Conservation (phyloP, 2,113 vertebrate species). For the Fulmarus glacialis region DNA sequence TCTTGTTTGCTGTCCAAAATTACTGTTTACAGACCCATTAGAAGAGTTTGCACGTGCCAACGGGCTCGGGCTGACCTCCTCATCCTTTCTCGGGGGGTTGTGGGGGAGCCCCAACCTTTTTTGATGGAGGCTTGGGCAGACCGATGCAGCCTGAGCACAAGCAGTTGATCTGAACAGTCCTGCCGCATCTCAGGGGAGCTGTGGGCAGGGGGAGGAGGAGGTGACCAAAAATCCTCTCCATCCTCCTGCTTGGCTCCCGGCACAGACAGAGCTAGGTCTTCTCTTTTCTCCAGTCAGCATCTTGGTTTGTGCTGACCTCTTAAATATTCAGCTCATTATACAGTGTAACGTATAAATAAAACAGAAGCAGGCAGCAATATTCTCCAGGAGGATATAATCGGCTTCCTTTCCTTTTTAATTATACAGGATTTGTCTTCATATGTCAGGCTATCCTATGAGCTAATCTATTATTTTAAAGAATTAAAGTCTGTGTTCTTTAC, state of each 20-base stretch:
- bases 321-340: slow-evolving; percentile 73
- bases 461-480: slow-evolving; percentile 39
- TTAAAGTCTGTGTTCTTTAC: neutral
- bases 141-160: neutral
- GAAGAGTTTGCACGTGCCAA: neutral
- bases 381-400: slow-evolving; percentile 67
- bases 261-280: neutral
- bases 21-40: neutral
- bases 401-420: slow-evolving; percentile 70
- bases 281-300: slow-evolving; percentile 67
- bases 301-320: slow-evolving; percentile 71
- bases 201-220: neutral
- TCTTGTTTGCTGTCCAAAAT: neutral
- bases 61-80: neutral
- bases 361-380: slow-evolving; percentile 64
- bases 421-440: slow-evolving; percentile 60
- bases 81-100: neutral
- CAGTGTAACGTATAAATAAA: slow-evolving; percentile 64
- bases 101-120: neutral
- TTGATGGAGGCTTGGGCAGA: neutral
- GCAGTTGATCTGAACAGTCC: neutral
- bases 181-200: neutral
- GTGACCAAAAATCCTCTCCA: neutral
- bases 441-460: slow-evolving; percentile 31
- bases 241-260: neutral